phyloP scores from a whole-genome alignment of 2,113 vertebrate species.

The Forbesichthys agassizii region DNA sequence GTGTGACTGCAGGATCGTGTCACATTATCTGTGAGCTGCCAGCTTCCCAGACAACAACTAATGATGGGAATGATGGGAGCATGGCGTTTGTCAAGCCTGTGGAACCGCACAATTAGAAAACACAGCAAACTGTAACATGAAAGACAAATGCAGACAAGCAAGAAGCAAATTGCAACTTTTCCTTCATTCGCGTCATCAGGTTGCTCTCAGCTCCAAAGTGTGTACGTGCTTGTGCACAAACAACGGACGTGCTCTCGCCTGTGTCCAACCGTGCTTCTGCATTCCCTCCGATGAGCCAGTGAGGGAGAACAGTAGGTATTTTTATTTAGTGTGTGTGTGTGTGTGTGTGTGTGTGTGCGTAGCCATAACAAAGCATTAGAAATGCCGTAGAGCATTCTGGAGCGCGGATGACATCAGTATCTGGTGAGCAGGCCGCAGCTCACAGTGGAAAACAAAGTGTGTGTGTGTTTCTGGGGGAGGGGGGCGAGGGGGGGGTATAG shows the following conservation, averaged over 20 bases:
- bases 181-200: not conserved
- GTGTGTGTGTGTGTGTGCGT: conserved; percentile 26
- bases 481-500: conserved; percentile 39
- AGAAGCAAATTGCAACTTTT: not conserved
- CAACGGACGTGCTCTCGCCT: not conserved
- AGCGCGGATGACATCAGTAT: conserved; percentile 61
- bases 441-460: not conserved
- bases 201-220: not conserved
- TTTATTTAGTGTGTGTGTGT: not conserved
- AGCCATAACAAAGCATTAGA: conserved; percentile 63
- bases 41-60: not conserved
- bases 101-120: conserved; percentile 3
- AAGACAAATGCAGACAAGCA: not conserved
- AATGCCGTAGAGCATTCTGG: conserved; percentile 30
- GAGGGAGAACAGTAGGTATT: not conserved
- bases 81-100: conserved; percentile 5
- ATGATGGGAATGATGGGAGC: not conserved
- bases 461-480: not conserved
- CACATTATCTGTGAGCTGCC: not conserved
- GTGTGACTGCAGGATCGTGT: not conserved
- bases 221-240: not conserved
- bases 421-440: conserved; percentile 55
- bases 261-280: conserved; percentile 31
- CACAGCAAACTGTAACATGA: not conserved
- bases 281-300: too few relatives aligned